Evolutionary conservation across 1,140 invertebrate genomes (phyloP), one percentile per base, ranked within the genome.

Genomic region (Apolygus lucorum): DNA sequence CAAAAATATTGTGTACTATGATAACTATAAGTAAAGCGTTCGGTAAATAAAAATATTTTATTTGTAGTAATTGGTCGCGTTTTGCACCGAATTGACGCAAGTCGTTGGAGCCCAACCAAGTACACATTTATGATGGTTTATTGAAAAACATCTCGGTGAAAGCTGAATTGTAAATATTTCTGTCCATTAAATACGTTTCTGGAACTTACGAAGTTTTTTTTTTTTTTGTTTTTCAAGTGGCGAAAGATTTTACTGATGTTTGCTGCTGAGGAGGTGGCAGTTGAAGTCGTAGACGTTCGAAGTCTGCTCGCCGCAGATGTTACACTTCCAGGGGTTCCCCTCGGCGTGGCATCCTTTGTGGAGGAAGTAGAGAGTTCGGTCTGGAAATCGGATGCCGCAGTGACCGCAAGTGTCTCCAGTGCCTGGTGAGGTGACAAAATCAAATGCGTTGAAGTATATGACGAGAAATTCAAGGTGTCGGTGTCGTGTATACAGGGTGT

Each of bases 311-410:
- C 94, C 94, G 79, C 96, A 98, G 73, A 97, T 92, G 82, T 98
- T 98, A 81, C 96, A 98, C 79, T 95, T 95, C 93, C 94, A 98
- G 0, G 95, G 95, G 82, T 97, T 95, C 71, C 92, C 91, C 74
- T 96, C 92, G 72, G 92, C 95, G 82, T 98, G 96, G 78, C 96
- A 93, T 72, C 95, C 95, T 82, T 96, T 97, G 82, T 98, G 96
- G 63, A 98, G 84, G 81, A 97, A 95, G 81, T 97, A 98, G 28
- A 98, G 83, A 0, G 94, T 97, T 76, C 92, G 91, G 81, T 98
- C 95, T 1, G 92, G 91, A 80, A 96, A 98, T 4, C 92, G 88
- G 72, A 98, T 96, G 72, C 91, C 89, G 80, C 96, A 98, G 78
- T 93, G 93, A 22, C 86, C 84, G 78, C 68, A 72, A 14, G 68